Conservation (phyloP, 2,888 invertebrate species). For the Noctua pronuba region DNA sequence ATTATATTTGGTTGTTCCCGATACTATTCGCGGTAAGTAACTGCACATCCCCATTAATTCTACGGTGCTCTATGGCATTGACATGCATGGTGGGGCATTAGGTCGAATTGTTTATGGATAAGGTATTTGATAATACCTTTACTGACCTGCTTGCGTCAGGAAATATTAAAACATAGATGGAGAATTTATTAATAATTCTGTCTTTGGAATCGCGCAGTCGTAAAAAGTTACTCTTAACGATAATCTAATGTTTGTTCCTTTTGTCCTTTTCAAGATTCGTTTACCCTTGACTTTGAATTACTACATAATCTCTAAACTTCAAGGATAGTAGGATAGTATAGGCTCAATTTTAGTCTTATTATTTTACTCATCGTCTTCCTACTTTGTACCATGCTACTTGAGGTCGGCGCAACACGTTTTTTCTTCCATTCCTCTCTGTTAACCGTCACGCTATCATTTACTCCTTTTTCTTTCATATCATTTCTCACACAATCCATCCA, state of each 20-base stretch:
- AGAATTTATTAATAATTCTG: background rate
- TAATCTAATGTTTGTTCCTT: background rate
- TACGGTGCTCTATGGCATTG: constrained; percentile 57
- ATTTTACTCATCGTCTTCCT: too few relatives aligned
- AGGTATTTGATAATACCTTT: constrained; percentile 56
- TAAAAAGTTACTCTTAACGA: background rate
- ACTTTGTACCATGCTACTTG: too few relatives aligned
- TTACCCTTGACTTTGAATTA: background rate
- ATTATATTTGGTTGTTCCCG: constrained; percentile 50
- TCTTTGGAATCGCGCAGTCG: background rate
- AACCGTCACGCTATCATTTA: too few relatives aligned
- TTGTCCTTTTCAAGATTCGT: background rate
- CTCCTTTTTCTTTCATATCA: too few relatives aligned
- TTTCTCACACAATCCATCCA: too few relatives aligned
- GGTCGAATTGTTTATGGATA: constrained; percentile 63
- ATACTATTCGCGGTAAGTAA: constrained; percentile 53
- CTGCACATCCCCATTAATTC: constrained; percentile 63
- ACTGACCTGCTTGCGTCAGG: constrained; percentile 14
- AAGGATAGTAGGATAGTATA: background rate
- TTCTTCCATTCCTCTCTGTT: too few relatives aligned
- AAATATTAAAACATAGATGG: background rate
- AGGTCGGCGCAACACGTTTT: too few relatives aligned
- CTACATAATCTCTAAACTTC: background rate
- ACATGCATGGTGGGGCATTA: constrained; percentile 62
- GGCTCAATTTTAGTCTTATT: background rate